Base-by-base conservation (phyloP, 2,888 invertebrate genomes). In the Pseudeuparius sepicola region DNA sequence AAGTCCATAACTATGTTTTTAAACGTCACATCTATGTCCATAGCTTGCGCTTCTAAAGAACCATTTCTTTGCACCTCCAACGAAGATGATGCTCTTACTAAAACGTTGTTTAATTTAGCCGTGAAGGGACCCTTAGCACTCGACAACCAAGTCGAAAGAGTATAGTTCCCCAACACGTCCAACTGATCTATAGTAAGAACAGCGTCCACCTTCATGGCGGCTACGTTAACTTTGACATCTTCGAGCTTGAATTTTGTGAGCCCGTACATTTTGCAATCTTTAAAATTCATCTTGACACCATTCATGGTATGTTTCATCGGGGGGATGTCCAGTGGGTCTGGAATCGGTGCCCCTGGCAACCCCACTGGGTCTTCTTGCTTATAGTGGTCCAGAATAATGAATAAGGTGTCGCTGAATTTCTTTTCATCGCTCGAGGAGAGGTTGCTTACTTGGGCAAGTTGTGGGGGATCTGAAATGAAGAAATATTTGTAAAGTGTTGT, bases 331-430 rank as follows among this genome's bases (percentile, higher is more conserved):
- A 85, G 75, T 0, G 90, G 89, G 54, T 89, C 88, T 1, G 83
- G 82, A 32, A 89, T 70, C 2, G 78, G 73, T 0, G 74, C 77
- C 1, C 81, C 81, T 0, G 88, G 88, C n/a, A 88, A 55, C 4
- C 86, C 86, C 4, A 83, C 65, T 0, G 86, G 86, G 58, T 87
- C 80, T 10, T 75, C 68, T 52, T 85, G 75, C 57, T 87, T 82
- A 59, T 79, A 88, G 55, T 88, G 86, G 37, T 81, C 77, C 23
- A 89, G 53, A 5, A 86, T 65, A 4, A 68, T 66, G 28, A 77
- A 64, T 26, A 88, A 70, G 52, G 78, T 76, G 39, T 81, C 75
- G 37, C 82, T 80, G 28, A 87, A 63, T 50, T 74, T 78, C 53
- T 76, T 71, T 56, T 81, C 75, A n/a, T 6, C n/a, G n/a, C n/a